Percentiles rank a stretch among this genome's conserved stretches.
phyloP scores from a whole-genome alignment of 2,797 vertebrate genomes.

The Caiman crocodilus region DNA sequence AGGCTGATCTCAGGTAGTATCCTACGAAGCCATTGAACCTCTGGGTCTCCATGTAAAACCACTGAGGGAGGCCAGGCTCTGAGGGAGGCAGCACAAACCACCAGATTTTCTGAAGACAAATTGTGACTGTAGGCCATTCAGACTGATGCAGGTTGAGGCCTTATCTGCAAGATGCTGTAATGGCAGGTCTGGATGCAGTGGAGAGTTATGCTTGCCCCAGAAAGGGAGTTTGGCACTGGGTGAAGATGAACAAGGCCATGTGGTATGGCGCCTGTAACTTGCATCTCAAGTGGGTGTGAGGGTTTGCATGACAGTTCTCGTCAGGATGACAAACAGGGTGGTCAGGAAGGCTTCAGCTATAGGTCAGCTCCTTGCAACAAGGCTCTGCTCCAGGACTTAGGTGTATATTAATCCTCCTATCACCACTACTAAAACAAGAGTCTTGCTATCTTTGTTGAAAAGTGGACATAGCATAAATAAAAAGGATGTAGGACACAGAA shows the following conservation, averaged over 20 bases:
- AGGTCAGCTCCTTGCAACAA: background rate
- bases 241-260: background rate
- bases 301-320: background rate
- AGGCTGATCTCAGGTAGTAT: background rate
- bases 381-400: background rate
- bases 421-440: background rate
- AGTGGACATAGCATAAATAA: background rate
- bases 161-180: background rate
- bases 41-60: background rate
- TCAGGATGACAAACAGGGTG: background rate
- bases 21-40: background rate
- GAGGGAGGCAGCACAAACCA: background rate
- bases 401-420: background rate
- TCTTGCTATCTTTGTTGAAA: background rate
- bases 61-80: background rate
- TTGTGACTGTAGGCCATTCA: accelerated
- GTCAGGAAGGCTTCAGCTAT: background rate
- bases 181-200: background rate
- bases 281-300: background rate
- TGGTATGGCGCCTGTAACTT: background rate
- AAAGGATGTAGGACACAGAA: accelerated
- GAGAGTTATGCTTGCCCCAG: background rate
- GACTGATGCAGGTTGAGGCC: background rate
- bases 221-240: background rate
- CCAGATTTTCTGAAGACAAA: background rate